Base-by-base conservation (phyloP, 2,888 invertebrate genomes). In the Pachymerium ferrugineum region DNA sequence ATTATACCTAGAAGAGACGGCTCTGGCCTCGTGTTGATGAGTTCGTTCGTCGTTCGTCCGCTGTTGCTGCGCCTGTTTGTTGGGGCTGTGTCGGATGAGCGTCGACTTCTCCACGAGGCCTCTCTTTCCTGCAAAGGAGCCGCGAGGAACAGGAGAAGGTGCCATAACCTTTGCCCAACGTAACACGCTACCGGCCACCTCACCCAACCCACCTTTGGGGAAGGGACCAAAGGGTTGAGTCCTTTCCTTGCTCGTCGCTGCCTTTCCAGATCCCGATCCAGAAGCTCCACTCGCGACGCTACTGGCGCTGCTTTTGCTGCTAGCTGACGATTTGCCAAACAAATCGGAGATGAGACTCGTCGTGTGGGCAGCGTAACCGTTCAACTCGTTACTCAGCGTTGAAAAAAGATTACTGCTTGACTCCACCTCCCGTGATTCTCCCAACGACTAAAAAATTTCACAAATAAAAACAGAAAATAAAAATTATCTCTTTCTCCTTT, bases 291-390 rank as follows among this genome's bases (percentile, higher is more conserved):
- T 72, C 35, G 69, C 71, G 19, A 67, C 74, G 74, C 76, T 78
- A 19, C 73, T 73, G 25, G 78, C 76, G 31, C 77, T 75, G 29
- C 70, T 70, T 28, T 62, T 74, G 42, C 73, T 73, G 42, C 73
- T 67, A 38, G 38, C 72, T 38, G 72, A 25, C n/a, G 72, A 42
- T 85, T 83, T 86, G 82, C 96, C 94, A 82, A 97, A 96, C 79
- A 97, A 88, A 82, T 94, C 97, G 74, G 94, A 94, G 81, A 97
- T 93, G 89, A 97, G 95, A 82, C 90, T 94, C 16, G 93, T 89
- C 0, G 95, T 96, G 77, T 96, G 94, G 0, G 94, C 91, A 22
- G 97, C 95, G 70, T 95, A 87, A 6, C 94, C 94, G 81, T 94
- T 95, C 73, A 97, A 86, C 82, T 97, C 97, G 31, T 90, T 93